These are phyloP conservation scores for Drosophila carrolli DNA, from an alignment of 1,140 invertebrate genomes.

Conservation along the genomic window DNA sequence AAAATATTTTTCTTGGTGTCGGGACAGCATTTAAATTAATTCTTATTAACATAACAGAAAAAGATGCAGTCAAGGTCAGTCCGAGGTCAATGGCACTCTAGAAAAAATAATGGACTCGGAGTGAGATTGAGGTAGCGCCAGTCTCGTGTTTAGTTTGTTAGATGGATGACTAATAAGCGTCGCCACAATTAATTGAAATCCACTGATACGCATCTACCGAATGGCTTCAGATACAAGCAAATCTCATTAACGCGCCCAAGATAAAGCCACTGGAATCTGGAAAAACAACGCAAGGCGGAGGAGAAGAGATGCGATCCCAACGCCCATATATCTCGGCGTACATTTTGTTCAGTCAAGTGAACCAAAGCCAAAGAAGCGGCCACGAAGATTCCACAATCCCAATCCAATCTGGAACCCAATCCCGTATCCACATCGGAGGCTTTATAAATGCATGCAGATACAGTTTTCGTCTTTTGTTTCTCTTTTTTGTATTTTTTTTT, in stretches of 20 bases:
- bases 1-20: slow-evolving; percentile 11
- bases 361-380: slow-evolving; percentile 35
- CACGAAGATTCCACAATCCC: slow-evolving; percentile 43
- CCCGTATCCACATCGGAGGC: slow-evolving; percentile 34
- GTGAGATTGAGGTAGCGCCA: slow-evolving; percentile 39
- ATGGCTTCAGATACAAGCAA: slow-evolving; percentile 83
- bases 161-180: slow-evolving; percentile 83
- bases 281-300: slow-evolving; percentile 26
- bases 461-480: slow-evolving; percentile 58
- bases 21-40: slow-evolving; percentile 36
- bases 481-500: slow-evolving; percentile 23
- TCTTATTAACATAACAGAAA: slow-evolving; percentile 60
- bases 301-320: slow-evolving; percentile 21
- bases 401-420: slow-evolving; percentile 49
- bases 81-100: slow-evolving; percentile 42
- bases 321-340: slow-evolving; percentile 36
- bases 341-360: slow-evolving; percentile 82
- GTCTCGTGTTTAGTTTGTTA: slow-evolving; percentile 72
- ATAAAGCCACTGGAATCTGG: slow-evolving; percentile 81
- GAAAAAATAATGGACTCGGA: slow-evolving; percentile 15
- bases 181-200: slow-evolving; percentile 83
- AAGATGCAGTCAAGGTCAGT: slow-evolving; percentile 32
- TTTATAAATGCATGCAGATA: slow-evolving; percentile 81
- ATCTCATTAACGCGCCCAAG: slow-evolving; percentile 82
- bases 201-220: slow-evolving; percentile 80